Evolutionary conservation across 2,113 vertebrate genomes (phyloP).

Genomic region (Numenius arquata): DNA sequence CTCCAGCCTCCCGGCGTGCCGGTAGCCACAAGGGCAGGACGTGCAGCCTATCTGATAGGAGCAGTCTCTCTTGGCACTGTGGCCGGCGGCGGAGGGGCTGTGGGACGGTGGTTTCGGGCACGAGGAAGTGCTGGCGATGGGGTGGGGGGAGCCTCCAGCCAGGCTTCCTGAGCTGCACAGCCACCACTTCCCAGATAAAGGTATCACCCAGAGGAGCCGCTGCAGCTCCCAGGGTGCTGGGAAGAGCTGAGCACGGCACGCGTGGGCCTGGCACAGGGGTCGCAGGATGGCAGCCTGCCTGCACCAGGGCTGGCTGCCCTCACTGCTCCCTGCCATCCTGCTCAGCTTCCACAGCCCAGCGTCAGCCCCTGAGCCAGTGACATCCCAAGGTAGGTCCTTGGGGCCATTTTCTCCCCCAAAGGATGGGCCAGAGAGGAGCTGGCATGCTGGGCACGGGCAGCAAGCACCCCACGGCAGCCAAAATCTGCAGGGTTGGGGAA

Average conservation of each 20-base stretch:
- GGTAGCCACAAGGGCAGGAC: slow-evolving; percentile 56
- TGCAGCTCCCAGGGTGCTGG: not conserved
- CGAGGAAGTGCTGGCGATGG: slow-evolving; percentile 53
- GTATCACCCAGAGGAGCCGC: not conserved
- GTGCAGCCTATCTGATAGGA: slow-evolving; percentile 59
- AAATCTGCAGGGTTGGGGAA: not conserved
- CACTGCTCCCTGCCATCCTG: not conserved
- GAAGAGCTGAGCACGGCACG: not conserved
- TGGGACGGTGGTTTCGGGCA: slow-evolving; percentile 56
- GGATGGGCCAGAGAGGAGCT: not conserved
- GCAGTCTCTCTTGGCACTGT: slow-evolving; percentile 40
- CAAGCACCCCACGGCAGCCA: not conserved
- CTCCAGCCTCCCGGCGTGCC: not conserved
- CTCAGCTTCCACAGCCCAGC: not conserved
- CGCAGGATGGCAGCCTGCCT: slow-evolving; percentile 21
- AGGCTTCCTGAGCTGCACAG: slow-evolving; percentile 66
- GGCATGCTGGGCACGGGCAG: fast-evolving
- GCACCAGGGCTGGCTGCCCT: not conserved
- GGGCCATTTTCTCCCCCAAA: not conserved
- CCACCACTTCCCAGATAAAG: slow-evolving; percentile 61
- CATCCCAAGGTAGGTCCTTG: slow-evolving; percentile 55
- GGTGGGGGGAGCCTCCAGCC: slow-evolving; percentile 26
- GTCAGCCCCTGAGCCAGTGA: not conserved
- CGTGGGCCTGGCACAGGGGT: not conserved
- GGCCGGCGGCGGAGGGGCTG: not conserved